phyloP scores from a whole-genome alignment of 2,797 vertebrate genomes.

The Spinibarbus caldwelli region DNA sequence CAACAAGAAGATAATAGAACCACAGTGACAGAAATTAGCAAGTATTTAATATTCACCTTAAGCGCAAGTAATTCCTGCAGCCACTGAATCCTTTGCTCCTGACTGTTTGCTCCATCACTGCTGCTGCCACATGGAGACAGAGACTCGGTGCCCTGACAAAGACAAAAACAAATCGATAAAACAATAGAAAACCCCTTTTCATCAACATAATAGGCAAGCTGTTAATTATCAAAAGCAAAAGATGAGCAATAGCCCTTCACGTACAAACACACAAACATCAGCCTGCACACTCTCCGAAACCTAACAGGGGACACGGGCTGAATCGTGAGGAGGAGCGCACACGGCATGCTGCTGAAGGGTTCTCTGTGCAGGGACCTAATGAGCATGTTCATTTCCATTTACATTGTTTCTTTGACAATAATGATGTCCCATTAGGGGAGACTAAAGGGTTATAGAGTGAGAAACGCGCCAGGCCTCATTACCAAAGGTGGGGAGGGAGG shows the following conservation, averaged over 20 bases:
- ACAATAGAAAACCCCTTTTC: slow-evolving; percentile 25
- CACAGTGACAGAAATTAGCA: slow-evolving; percentile 20
- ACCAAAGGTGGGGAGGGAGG: slow-evolving; percentile 95
- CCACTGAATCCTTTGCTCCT: slow-evolving; percentile 83
- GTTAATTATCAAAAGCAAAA: slow-evolving; percentile 16
- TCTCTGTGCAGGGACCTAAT: slow-evolving; percentile 97
- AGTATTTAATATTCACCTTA: slow-evolving; percentile 80
- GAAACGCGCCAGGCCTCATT: slow-evolving; percentile 99
- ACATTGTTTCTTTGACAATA: slow-evolving; percentile 99
- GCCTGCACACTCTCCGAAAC: slow-evolving; percentile 54
- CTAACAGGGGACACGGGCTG: slow-evolving; percentile 83
- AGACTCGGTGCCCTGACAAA: slow-evolving; percentile 90
- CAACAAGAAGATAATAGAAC: slow-evolving; percentile 28
- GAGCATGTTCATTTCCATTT: slow-evolving; percentile 99
- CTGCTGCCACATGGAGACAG: slow-evolving; percentile 83
- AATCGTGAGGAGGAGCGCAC: slow-evolving; percentile 87
- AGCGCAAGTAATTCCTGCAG: slow-evolving; percentile 86
- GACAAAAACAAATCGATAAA: slow-evolving; percentile 71
- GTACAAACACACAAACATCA: slow-evolving; percentile 27
- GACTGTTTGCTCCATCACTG: slow-evolving; percentile 71
- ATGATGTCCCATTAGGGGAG: slow-evolving; percentile 99
- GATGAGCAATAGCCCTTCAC: slow-evolving; percentile 27
- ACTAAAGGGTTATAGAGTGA: slow-evolving; percentile 99
- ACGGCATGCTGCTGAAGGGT: slow-evolving; percentile 80
- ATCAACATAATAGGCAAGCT: slow-evolving; percentile 18